Conservation (phyloP, 1,140 invertebrate genomes). For the Penaeus indicus region DNA sequence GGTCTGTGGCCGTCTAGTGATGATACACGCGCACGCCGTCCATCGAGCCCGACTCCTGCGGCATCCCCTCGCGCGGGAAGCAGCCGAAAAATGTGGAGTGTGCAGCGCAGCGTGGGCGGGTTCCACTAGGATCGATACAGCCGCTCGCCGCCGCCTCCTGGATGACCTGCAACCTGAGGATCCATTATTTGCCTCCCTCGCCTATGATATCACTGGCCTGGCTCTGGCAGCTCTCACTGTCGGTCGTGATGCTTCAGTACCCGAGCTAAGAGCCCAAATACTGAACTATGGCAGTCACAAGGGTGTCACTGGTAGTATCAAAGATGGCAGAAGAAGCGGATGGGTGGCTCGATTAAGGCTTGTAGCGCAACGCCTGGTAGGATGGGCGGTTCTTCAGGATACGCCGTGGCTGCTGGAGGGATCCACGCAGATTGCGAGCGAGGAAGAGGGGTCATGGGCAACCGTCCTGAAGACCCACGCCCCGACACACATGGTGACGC, state of each 20-base stretch:
- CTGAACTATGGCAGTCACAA: background rate
- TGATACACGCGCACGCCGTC: conserved; percentile 32
- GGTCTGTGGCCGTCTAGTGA: conserved; percentile 39
- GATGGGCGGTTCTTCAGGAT: conserved; percentile 37
- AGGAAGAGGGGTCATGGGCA: conserved; percentile 7
- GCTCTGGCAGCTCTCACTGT: background rate
- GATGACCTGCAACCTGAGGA: conserved; percentile 1
- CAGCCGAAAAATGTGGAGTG: conserved; percentile 26
- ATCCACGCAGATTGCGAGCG: background rate
- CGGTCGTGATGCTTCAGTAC: background rate
- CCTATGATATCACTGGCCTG: conserved; percentile 37
- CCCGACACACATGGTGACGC: conserved; percentile 29
- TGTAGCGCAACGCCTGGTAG: conserved; percentile 1
- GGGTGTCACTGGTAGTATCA: background rate
- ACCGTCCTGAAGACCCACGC: conserved; percentile 21
- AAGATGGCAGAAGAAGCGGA: background rate
- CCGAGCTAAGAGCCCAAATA: background rate
- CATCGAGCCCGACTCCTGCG: conserved; percentile 33
- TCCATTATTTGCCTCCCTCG: conserved; percentile 41
- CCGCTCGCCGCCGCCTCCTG: conserved; percentile 31
- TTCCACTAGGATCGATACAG: background rate
- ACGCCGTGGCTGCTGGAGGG: conserved; percentile 53
- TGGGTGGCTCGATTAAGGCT: conserved; percentile 23
- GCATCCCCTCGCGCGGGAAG: conserved; percentile 30
- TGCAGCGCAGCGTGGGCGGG: conserved; percentile 43